A percentile compares a stretch with the other conserved stretches of the same genome.
phyloP scores from a whole-genome alignment of 2,888 invertebrate genomes.

The Aphodius sticticus region DNA sequence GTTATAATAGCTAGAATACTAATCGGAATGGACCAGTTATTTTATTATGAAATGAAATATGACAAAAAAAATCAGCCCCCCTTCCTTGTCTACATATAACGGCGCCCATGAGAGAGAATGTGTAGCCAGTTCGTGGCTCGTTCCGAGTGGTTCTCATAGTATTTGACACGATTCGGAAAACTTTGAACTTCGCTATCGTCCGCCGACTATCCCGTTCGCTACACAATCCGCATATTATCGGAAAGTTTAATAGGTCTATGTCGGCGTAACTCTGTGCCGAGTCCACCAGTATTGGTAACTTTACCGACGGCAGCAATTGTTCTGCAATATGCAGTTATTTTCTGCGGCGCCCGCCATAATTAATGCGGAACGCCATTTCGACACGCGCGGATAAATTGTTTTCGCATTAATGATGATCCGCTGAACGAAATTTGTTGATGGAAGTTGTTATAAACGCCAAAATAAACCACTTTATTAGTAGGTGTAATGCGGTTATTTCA shows the following conservation, averaged over 20 bases:
- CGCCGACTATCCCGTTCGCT: neutral
- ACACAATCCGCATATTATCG: neutral
- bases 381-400: neutral
- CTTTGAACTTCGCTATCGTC: neutral
- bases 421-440: neutral
- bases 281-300: neutral
- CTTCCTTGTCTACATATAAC: neutral
- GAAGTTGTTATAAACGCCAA: neutral
- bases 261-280: neutral
- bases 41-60: too few relatives aligned
- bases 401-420: neutral
- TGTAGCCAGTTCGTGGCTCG: neutral
- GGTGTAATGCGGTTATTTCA: neutral
- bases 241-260: neutral
- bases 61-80: neutral
- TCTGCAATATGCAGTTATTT: constrained; percentile 4
- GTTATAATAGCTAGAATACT: too few relatives aligned
- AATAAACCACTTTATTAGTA: neutral
- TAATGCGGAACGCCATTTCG: constrained; percentile 4
- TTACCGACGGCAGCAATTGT: neutral
- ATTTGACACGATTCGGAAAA: neutral
- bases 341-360: neutral
- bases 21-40: too few relatives aligned
- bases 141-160: neutral
- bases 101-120: neutral